Conservation (phyloP, 2,797 vertebrate species). For the Acanthornis magna region DNA sequence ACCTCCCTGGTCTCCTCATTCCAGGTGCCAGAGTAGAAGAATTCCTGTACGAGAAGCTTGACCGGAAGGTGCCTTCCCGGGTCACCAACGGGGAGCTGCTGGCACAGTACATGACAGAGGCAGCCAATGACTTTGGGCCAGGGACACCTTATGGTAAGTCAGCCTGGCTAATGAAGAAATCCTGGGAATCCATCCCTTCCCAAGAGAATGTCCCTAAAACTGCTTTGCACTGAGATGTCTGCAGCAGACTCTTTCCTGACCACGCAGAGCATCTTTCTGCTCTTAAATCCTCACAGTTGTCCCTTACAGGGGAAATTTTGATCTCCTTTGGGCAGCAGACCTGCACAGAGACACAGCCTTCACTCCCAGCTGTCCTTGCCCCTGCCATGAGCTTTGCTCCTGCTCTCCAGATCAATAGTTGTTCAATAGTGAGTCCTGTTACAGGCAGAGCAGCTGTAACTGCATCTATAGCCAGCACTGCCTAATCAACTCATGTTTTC, state of each 20-base stretch:
- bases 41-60: slow-evolving; percentile 94
- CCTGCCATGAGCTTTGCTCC: neutral
- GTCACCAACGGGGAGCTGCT: slow-evolving; percentile 89
- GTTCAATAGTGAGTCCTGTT: neutral
- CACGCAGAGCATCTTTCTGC: neutral
- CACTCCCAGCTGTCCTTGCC: slow-evolving; percentile 5
- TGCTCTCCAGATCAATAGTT: slow-evolving; percentile 29
- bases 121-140: slow-evolving; percentile 87
- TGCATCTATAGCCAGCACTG: neutral
- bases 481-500: slow-evolving; percentile 28
- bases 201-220: neutral
- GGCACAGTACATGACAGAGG: slow-evolving; percentile 92
- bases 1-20: neutral
- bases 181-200: neutral
- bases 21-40: slow-evolving; percentile 92
- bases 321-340: neutral
- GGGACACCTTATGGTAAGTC: slow-evolving; percentile 87
- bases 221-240: neutral
- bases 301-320: neutral
- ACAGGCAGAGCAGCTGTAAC: neutral
- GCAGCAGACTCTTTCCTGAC: neutral
- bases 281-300: neutral
- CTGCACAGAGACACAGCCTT: neutral
- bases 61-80: slow-evolving; percentile 89
- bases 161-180: neutral